phyloP scores from a whole-genome alignment of 2,113 vertebrate species.

The Triplophysa dalaica region DNA sequence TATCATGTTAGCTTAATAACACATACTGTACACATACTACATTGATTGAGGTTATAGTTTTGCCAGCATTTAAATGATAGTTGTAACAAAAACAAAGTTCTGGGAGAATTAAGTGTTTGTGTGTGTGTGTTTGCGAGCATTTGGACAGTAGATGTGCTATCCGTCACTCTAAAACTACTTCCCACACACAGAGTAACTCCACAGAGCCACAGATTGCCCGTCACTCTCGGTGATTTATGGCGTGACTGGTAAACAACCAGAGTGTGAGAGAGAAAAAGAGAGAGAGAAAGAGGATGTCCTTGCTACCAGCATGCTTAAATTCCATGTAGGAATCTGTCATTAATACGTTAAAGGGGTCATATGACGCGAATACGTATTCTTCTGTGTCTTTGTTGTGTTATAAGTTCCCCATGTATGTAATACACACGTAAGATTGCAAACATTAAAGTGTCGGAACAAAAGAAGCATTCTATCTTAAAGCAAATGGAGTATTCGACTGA shows the following conservation, averaged over 20 bases:
- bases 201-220: conserved; percentile 42
- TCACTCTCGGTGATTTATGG: conserved; percentile 49
- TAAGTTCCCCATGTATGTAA: too few species aligned
- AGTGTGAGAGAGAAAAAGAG: conserved; percentile 6
- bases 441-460: too few species aligned
- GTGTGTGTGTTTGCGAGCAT: conserved; percentile 10
- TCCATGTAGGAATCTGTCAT: not conserved
- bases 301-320: too few species aligned
- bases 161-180: conserved; percentile 31
- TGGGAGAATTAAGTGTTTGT: conserved; percentile 22
- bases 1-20: not conserved
- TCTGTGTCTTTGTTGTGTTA: too few species aligned
- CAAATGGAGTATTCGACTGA: too few species aligned
- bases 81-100: conserved; percentile 58
- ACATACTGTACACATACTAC: not conserved
- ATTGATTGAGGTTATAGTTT: conserved; percentile 7
- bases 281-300: too few species aligned
- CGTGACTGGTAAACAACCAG: conserved; percentile 28
- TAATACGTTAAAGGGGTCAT: too few species aligned
- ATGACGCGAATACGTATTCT: too few species aligned
- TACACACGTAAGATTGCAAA: too few species aligned
- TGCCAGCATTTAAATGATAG: conserved; percentile 53
- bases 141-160: conserved; percentile 25
- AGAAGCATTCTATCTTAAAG: too few species aligned
- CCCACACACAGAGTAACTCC: conserved; percentile 6